phyloP scores from a whole-genome alignment of 2,888 invertebrate species.

The Drosophila differens region DNA sequence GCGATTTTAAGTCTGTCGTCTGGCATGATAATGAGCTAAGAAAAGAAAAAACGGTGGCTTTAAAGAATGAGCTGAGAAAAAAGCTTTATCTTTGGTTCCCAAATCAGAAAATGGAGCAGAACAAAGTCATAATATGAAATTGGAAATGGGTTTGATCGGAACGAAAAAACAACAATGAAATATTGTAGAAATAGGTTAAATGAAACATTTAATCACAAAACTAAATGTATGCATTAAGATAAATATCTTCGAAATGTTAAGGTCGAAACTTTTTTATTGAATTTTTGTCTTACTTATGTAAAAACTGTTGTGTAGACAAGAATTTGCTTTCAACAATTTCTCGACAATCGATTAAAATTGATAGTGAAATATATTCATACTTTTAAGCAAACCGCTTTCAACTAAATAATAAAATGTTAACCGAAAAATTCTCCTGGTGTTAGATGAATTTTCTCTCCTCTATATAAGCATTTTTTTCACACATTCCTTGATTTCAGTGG shows the following conservation, averaged over 20 bases:
- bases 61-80: slow-evolving; percentile 25
- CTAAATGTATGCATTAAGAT: background rate
- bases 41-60: slow-evolving; percentile 8
- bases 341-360: background rate
- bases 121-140: slow-evolving; percentile 3
- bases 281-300: background rate
- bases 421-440: background rate
- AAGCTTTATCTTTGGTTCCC: background rate
- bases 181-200: background rate
- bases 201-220: background rate
- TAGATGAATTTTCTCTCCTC: background rate
- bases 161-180: background rate
- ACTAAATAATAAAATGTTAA: background rate
- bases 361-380: background rate
- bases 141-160: background rate
- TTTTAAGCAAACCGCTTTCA: background rate
- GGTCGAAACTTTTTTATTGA: background rate
- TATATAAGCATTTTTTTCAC: background rate
- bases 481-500: background rate
- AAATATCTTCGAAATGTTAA: background rate
- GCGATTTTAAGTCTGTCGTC: slow-evolving; percentile 52
- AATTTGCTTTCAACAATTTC: background rate
- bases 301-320: background rate
- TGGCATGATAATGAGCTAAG: slow-evolving; percentile 42
- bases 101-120: slow-evolving; percentile 1